Base-by-base conservation (phyloP, 2,888 invertebrate species). In the Eupithecia exiguata region DNA sequence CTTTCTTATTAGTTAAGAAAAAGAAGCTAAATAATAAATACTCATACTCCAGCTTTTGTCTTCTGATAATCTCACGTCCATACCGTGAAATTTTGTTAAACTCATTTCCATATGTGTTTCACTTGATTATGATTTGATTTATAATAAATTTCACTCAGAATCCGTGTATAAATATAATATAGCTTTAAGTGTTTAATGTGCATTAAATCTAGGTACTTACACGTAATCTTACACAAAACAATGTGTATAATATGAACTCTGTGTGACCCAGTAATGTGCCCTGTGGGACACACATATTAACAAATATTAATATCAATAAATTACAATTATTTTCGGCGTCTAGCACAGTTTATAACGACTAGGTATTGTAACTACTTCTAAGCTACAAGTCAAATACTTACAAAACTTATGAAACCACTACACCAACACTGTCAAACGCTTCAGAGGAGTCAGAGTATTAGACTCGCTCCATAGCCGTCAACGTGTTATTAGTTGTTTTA, bases 121-220 rank as follows among this genome's bases (percentile, higher is more conserved):
- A n/a, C n/a, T n/a, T n/a, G n/a, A n/a, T n/a, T n/a, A n/a, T 53
- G 4, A 21, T 9, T 43, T 18, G 30, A 43, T 40, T 58, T 25
- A 21, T 25, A 49, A 53, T 40, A 4, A 40, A 40, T 67, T 76
- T 78, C 74, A 91, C 92, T 93, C 92, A 91, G 88, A 89, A 88
- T 87, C 85, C 83, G 84, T 75, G 79, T 68, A 79, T 81, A 77
- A 70, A 70, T 81, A 84, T 88, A 87, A 86, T 83, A 89, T 92
- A 94, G 94, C 94, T 94, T 94, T 94, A 93, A 93, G 93, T 94
- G 94, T 94, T 91, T 86, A 86, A 86, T 87, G 87, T 84, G 88
- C 90, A 87, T 91, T 68, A 89, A 86, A 88, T 86, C 90, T 71
- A 90, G 86, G 91, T 87, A 91, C 89, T 16, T 53, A 92, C 89